Evolutionary conservation across 1,140 invertebrate genomes (phyloP).

Genomic region (Polypedilum vanderplanki): DNA sequence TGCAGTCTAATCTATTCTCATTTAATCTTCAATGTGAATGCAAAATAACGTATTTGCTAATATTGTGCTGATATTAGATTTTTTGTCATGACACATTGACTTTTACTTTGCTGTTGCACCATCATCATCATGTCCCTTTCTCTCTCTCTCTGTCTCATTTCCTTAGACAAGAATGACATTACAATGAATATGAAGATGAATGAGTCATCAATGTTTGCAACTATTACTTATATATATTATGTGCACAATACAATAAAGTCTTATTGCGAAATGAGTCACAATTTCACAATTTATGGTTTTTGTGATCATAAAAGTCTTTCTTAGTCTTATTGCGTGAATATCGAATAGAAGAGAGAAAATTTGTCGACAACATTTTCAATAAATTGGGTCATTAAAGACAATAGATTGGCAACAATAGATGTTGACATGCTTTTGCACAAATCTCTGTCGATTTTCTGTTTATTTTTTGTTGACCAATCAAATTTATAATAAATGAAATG

Average conservation of each 20-base stretch:
- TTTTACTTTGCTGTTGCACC: neutral
- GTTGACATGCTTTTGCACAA: too few species aligned
- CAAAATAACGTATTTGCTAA: neutral
- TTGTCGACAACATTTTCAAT: neutral
- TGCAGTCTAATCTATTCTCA: neutral
- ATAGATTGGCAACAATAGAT: too few species aligned
- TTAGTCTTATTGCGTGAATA: too few species aligned
- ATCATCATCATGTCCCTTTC: neutral
- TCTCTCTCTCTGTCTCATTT: neutral
- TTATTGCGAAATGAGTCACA: neutral
- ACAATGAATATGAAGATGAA: neutral
- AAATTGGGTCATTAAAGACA: conserved; percentile 6
- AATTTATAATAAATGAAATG: too few species aligned
- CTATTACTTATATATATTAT: neutral
- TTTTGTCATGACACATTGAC: conserved; percentile 12
- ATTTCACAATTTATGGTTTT: too few species aligned
- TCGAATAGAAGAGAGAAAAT: neutral
- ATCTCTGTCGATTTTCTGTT: too few species aligned
- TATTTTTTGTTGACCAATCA: too few species aligned
- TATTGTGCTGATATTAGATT: neutral
- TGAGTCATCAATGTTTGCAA: conserved; percentile 12
- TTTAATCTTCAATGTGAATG: conserved; percentile 21
- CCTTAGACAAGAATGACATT: neutral
- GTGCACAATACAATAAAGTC: too few species aligned
- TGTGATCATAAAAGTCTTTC: too few species aligned